phyloP scores from a whole-genome alignment of 2,797 vertebrate genomes.

The Protonibea diacanthus region DNA sequence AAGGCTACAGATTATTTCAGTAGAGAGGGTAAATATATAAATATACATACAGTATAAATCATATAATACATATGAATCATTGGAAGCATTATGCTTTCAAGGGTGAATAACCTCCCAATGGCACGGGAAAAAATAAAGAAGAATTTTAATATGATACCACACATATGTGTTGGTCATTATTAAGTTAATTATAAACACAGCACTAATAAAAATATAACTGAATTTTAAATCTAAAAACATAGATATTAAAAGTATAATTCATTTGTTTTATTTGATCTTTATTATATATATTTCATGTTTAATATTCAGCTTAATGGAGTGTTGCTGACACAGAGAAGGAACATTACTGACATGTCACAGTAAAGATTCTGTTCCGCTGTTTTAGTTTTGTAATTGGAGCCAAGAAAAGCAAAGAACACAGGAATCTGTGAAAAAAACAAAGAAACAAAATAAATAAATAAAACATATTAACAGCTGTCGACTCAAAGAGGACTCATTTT shows the following conservation, averaged over 20 bases:
- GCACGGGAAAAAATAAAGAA: not conserved
- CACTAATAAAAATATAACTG: not conserved
- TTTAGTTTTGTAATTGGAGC: not conserved
- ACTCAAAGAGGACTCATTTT: not conserved
- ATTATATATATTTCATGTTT: not conserved
- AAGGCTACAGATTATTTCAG: conserved; percentile 8
- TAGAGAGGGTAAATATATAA: not conserved
- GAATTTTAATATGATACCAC: not conserved
- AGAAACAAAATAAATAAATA: no score
- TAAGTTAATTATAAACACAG: not conserved
- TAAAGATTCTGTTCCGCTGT: not conserved
- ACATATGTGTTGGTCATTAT: not conserved
- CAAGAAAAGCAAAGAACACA: not conserved
- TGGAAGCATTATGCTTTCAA: not conserved
- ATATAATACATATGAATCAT: not conserved
- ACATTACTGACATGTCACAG: not conserved
- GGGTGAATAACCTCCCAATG: not conserved
- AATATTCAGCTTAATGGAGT: not conserved
- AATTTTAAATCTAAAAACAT: not conserved
- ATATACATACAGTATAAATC: not conserved
- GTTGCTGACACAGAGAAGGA: not conserved
- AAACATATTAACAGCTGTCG: not conserved
- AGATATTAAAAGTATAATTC: not conserved
- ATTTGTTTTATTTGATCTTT: not conserved
- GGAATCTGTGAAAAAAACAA: not conserved